A percentile compares a stretch with the other conserved stretches of the same genome.
These are phyloP conservation scores for Himalopsyche anomala DNA, from an alignment of 2,888 invertebrate species.

Conservation along the genomic window DNA sequence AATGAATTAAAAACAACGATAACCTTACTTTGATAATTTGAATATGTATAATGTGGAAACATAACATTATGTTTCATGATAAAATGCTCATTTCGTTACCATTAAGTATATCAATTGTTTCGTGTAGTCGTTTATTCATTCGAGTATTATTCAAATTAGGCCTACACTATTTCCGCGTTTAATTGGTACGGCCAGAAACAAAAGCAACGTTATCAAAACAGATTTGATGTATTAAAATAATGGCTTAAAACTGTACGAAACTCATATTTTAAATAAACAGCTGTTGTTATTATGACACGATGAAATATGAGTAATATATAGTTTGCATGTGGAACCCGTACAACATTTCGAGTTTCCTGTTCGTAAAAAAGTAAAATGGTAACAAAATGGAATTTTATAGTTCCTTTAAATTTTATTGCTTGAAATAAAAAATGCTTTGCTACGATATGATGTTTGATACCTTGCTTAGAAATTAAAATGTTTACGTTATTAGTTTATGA, in stretches of 20 bases:
- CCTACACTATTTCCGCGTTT: neutral
- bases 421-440: neutral
- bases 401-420: constrained; percentile 6
- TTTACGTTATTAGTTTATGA: no score
- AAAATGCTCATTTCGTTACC: no score
- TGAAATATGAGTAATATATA: constrained; percentile 30
- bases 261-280: neutral
- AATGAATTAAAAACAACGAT: no score
- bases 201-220: constrained; percentile 9
- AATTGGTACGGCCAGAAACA: neutral
- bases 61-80: no score
- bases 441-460: neutral
- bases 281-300: neutral
- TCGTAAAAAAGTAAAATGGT: neutral
- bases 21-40: no score
- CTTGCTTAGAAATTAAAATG: neutral
- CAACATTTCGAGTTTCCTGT: neutral
- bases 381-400: neutral
- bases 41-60: no score
- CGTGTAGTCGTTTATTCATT: no score
- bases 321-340: neutral
- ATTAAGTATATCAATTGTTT: no score
- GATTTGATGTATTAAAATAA: constrained; percentile 6
- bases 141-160: neutral
- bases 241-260: constrained; percentile 24